Evolutionary conservation across 2,888 invertebrate genomes (phyloP).

Genomic region (Dryobota labecula): DNA sequence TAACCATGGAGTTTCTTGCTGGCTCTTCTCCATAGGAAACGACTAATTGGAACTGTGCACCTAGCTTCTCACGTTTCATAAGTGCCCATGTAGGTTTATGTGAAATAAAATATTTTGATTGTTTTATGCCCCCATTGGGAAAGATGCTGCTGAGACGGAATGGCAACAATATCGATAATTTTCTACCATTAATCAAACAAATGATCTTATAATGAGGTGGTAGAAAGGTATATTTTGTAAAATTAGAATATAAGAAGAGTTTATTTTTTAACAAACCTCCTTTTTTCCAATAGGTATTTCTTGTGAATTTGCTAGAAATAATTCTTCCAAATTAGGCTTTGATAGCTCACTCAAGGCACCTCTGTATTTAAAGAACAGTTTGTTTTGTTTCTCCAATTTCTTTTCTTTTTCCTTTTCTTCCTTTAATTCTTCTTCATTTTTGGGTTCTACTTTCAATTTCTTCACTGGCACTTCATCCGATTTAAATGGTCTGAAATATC

Average conservation of each 20-base stretch:
- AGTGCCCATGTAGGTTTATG: too few species aligned
- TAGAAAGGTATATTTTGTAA: neutral
- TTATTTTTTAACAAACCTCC: constrained; percentile 83
- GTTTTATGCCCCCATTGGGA: too few species aligned
- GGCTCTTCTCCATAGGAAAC: too few species aligned
- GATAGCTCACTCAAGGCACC: constrained; percentile 84
- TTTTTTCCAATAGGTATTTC: constrained; percentile 92
- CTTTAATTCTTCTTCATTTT: constrained; percentile 87
- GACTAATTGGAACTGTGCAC: too few species aligned
- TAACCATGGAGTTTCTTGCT: too few species aligned
- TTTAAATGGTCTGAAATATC: constrained; percentile 75
- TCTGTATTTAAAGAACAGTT: constrained; percentile 86
- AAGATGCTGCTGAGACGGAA: neutral
- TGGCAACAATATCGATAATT: neutral
- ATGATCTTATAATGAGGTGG: neutral
- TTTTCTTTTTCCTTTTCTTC: constrained; percentile 90
- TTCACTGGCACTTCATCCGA: constrained; percentile 92
- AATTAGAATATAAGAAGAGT: neutral
- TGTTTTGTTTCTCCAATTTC: constrained; percentile 93
- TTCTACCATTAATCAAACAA: constrained; percentile 2
- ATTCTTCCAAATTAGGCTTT: constrained; percentile 91
- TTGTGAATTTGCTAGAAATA: constrained; percentile 94
- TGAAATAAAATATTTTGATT: too few species aligned
- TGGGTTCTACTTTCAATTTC: constrained; percentile 92
- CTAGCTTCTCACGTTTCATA: too few species aligned